Base-by-base conservation (phyloP, 2,888 invertebrate genomes). In the Anarsia innoxiella region DNA sequence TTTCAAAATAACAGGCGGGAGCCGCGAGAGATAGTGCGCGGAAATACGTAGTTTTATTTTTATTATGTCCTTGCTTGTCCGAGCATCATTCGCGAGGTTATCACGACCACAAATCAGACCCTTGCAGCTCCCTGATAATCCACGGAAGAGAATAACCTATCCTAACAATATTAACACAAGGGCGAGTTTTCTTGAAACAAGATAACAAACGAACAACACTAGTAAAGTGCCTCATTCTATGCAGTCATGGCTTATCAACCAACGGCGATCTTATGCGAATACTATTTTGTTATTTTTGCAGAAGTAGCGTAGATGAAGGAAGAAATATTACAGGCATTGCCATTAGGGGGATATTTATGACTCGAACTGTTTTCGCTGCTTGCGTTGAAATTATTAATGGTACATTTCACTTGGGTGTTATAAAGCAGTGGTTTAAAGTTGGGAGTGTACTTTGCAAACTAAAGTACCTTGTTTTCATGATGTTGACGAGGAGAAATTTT, bases 231-330 rank as follows among this genome's bases (percentile, higher is more conserved):
- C 64, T 66, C 62, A 53, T 56, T 63, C 70, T 67, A 73, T 74
- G 72, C 73, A 71, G 67, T 65, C 56, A 49, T 33, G 57, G 56
- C 60, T 71, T 79, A 82, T 80, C 79, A 56, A 53, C 54, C 49
- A 59, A 54, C 61, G 56, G 71, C 69, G 59, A 77, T 75, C 75
- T 59, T 49, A 48, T 65, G 60, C 59, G 67, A 66, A 64, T 61
- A 71, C 69, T 72, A 72, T 75, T 76, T 74, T 70, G 74, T 77
- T 76, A 75, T 78, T 78, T 78, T 77, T 75, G 71, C 73, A 72
- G 70, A 70, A 73, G 70, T 76, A 70, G 75, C 76, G 76, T 67
- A 74, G 71, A 79, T 71, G 70, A 72, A 60, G 60, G 60, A 66
- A 73, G 70, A 73, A 76, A 71, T 77, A 75, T 74, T 66, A 63